Base-by-base conservation (phyloP, 2,113 vertebrate species). In the Platycercus adscitus region DNA sequence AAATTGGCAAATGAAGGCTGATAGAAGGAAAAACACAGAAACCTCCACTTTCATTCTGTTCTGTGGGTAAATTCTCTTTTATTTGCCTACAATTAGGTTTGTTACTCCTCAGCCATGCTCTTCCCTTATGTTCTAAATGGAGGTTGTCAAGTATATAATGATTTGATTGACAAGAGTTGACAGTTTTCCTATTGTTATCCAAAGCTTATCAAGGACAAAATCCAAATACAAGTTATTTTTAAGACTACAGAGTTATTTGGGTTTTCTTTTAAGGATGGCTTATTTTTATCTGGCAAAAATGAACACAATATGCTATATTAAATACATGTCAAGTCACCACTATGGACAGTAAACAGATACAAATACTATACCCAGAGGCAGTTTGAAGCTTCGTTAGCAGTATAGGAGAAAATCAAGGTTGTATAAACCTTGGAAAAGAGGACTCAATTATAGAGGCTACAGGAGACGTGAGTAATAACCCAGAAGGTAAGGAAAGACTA, bases 11-110 rank as follows among this genome's bases (percentile, higher is more conserved):
- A 97, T 96, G 46, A 97, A 92, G 66, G 61, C 23, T 96, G 93
- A 97, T 76, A 44, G 85, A 97, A 96, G 3, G n/a, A 95, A 97
- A 97, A 97, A 88, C 44, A 95, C 37, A 95, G 77, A 61, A 80
- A 39, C n/a, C 72, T 86, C 77, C 72, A 50, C 88, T 97, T 97
- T 95, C 82, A 92, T 96, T 97, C 58, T 75, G 71, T 96, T 35
- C 25, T 78, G 75, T 88, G 94, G 56, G 83, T 92, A 90, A 96
- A 93, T 96, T 95, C 95, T 97, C 94, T 97, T 97, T 97, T 91
- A 96, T 97, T 98, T 98, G 69, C 95, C 94, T 93, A 92, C 96
- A 97, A 79, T 96, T 97, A 97, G 72, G 84, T 95, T 96, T 96
- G 61, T 79, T 91, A 78, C 82, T 89, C 86, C 73, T 91, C 37